These are phyloP conservation scores for Dipus sagitta DNA, from an alignment of 2,797 vertebrate genomes.

Conservation along the genomic window DNA sequence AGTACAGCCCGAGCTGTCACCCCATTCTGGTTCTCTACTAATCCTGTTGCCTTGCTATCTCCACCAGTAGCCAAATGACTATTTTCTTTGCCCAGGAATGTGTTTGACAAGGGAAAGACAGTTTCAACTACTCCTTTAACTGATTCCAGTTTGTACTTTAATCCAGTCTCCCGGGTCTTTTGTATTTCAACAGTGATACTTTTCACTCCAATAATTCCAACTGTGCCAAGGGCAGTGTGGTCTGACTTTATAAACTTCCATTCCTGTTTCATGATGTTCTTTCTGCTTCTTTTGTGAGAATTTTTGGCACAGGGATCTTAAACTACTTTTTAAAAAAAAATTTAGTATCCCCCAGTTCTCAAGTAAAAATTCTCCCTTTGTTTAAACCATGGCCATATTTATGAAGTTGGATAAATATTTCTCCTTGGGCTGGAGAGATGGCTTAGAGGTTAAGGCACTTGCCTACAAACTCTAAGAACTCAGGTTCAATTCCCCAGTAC, in stretches of 20 bases:
- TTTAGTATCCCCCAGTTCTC: not conserved
- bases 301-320: constrained; percentile 6
- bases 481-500: too few relatives aligned
- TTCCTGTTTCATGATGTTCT: not conserved
- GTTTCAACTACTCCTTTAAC: not conserved
- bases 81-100: not conserved
- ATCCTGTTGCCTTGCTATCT: not conserved
- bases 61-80: not conserved
- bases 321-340: constrained; percentile 15
- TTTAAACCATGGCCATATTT: not conserved
- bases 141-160: constrained; percentile 5
- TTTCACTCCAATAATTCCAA: constrained; percentile 20
- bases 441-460: too few relatives aligned
- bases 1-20: not conserved
- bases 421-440: too few relatives aligned
- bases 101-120: not conserved
- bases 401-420: not conserved
- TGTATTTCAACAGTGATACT: not conserved
- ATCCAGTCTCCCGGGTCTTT: not conserved
- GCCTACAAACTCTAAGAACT: too few relatives aligned
- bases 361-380: not conserved
- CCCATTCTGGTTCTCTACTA: not conserved
- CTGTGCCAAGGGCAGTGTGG: not conserved
- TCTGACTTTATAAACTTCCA: not conserved
- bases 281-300: not conserved